Evolutionary conservation across 2,797 vertebrate species (phyloP).

Genomic region (Sternotherus odoratus): DNA sequence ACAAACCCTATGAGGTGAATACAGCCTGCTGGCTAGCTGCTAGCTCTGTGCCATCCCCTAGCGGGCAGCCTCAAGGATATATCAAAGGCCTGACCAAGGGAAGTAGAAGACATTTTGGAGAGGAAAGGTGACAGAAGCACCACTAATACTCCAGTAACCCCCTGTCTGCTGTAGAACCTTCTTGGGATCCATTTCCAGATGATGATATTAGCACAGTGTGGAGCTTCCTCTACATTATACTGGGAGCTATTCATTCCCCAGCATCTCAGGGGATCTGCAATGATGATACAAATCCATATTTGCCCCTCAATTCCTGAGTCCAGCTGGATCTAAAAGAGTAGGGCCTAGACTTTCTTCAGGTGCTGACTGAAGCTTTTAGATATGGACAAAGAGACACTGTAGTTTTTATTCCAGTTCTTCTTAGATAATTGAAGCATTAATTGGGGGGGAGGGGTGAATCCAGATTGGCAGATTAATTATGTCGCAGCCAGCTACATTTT

Average conservation of each 20-base stretch:
- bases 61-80: not conserved
- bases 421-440: constrained; percentile 29
- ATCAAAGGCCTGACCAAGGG: not conserved
- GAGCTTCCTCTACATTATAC: not conserved
- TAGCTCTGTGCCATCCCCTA: not conserved
- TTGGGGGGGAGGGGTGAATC: not conserved
- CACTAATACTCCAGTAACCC: not conserved
- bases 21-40: not conserved
- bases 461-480: constrained; percentile 4
- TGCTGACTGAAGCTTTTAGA: not conserved
- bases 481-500: constrained; percentile 9
- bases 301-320: not conserved
- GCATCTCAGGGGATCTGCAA: not conserved
- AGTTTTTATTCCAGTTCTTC: not conserved
- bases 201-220: not conserved
- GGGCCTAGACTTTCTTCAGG: not conserved
- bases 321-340: not conserved
- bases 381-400: not conserved
- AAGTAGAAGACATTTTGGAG: not conserved
- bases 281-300: not conserved
- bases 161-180: not conserved
- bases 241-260: not conserved
- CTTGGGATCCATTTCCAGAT: not conserved
- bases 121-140: not conserved
- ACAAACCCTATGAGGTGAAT: not conserved